These are phyloP conservation scores for Phaenicophaeus curvirostris DNA, from an alignment of 2,797 vertebrate species.

Conservation along the genomic window DNA sequence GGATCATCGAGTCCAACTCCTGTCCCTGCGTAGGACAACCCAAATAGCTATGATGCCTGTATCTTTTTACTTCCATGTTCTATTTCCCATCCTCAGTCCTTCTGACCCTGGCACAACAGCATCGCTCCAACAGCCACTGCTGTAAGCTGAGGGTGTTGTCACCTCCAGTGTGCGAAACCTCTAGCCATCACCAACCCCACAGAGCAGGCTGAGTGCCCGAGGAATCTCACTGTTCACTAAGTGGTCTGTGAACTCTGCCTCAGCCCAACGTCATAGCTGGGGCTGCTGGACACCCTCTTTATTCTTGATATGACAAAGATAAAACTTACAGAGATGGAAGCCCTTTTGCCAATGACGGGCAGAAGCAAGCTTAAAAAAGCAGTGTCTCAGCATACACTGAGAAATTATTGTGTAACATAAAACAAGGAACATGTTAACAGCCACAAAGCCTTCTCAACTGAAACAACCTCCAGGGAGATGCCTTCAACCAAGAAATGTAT, in stretches of 20 bases:
- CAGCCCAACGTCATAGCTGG: background rate
- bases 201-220: background rate
- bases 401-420: background rate
- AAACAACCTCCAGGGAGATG: background rate
- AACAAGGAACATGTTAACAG: background rate
- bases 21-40: too few relatives aligned
- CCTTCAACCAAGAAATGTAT: background rate
- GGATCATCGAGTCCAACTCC: too few relatives aligned
- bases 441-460: background rate
- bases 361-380: background rate
- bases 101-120: background rate
- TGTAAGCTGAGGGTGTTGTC: background rate
- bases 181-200: background rate
- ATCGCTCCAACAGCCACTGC: background rate
- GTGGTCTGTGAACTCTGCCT: background rate
- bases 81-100: background rate
- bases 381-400: background rate
- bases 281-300: background rate
- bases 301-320: background rate
- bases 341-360: background rate
- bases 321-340: background rate
- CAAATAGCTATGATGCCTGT: background rate
- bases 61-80: background rate
- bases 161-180: accelerated
- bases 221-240: background rate